Conservation (phyloP, 2,797 vertebrate species). For the Sebastiscus albofasciatus region DNA sequence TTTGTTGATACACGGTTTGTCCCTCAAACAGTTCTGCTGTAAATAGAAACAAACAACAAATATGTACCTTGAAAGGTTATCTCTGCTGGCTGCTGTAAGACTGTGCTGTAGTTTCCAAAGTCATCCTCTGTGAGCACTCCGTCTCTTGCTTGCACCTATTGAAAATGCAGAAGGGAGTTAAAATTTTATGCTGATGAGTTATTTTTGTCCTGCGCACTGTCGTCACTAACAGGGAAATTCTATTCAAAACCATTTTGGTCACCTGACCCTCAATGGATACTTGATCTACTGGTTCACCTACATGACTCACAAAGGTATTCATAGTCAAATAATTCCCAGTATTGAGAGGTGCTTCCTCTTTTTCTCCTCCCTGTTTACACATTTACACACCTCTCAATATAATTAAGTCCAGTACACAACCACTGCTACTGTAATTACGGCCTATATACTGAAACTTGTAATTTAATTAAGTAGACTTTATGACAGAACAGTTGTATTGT, state of each 20-base stretch:
- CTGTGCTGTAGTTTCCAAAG: slow-evolving; percentile 92
- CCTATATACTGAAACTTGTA: too few relatives aligned
- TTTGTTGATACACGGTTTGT: not conserved
- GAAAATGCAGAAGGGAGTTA: slow-evolving; percentile 11
- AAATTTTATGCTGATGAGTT: not conserved
- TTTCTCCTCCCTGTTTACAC: not conserved
- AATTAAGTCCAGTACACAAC: not conserved
- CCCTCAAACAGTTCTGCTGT: not conserved
- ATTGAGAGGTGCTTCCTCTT: not conserved
- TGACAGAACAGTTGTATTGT: not conserved
- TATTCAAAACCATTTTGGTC: not conserved
- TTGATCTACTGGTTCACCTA: not conserved
- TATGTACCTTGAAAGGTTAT: slow-evolving; percentile 90
- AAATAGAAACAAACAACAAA: not conserved
- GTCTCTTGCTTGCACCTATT: slow-evolving; percentile 86
- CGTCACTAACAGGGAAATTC: not conserved
- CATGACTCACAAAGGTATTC: not conserved
- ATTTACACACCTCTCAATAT: not conserved
- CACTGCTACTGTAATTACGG: too few relatives aligned
- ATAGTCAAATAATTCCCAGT: not conserved
- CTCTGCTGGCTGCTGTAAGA: slow-evolving; percentile 88
- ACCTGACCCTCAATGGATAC: not conserved
- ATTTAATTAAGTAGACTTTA: too few relatives aligned
- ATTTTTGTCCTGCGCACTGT: not conserved
- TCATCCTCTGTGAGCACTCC: slow-evolving; percentile 93